Evolutionary conservation across 2,888 invertebrate species (phyloP), one percentile per base, ranked within the genome.

Genomic region (Neoaliturus tenellus): DNA sequence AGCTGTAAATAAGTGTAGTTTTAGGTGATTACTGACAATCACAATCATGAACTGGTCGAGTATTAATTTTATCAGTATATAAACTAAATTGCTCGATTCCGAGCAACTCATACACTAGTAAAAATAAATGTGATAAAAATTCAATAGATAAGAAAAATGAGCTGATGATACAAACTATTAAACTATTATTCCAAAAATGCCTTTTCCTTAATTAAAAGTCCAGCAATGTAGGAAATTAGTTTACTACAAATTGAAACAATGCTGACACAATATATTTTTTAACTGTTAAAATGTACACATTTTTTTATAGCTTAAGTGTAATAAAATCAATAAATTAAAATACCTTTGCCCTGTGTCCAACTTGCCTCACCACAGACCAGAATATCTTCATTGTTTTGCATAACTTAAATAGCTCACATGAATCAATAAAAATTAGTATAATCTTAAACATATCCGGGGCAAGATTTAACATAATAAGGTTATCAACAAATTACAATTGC

Each of bases 381-480:
- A 20, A 14, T 23, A 4, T 23, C 20, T 23, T 2, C 20, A 12
- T 25, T 1, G 12, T 55, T 62, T 62, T 8, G 62, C 62, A 62
- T 62, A 28, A 28, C 62, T 62, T 62, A 62, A 62, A 62, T 62
- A 62, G 20, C 62, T 62, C 1, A 31, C 3, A 31, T 31, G 6
- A 31, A 62, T 62, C 62, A 31, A 62, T 62, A 28, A 28, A 28
- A 62, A 62, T 28, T 28, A 17, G 12, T 20, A 62, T 62, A 12
- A 62, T 62, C 28, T 62, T 3, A 62, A 62, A 55, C 28, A 62
- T 62, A 62, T 62, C 62, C 28, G 62, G 62, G 62, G 62, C 62
- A 62, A 31, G 31, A 10, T 62, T 20, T 25, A 48, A 48, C 17
- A 23, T 25, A 25, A 58, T 25, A 25, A 58, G 58, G 58, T 58